A percentile compares a stretch with the other conserved stretches of the same genome.
Conservation (phyloP, 1,140 invertebrate genomes). For the Chelonus insularis region DNA sequence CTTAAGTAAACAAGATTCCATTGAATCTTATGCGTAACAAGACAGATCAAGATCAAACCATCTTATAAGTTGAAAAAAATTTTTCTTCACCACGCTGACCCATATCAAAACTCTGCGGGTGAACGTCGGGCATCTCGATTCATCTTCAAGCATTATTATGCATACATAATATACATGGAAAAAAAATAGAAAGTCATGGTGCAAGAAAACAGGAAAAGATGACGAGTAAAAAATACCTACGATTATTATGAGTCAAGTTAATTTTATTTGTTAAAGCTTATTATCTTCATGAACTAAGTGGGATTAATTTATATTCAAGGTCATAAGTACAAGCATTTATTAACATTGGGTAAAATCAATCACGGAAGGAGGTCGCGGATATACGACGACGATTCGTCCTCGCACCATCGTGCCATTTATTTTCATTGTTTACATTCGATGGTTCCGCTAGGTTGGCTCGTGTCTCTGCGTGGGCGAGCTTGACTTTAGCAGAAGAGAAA, state of each 20-base stretch:
- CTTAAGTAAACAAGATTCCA: not conserved
- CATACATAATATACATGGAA: not conserved
- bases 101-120: not conserved
- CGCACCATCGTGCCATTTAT: constrained; percentile 6
- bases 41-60: not conserved
- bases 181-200: too few species aligned
- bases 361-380: not conserved
- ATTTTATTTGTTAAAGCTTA: too few species aligned
- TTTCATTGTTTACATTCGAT: not conserved
- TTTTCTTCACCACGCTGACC: constrained; percentile 8
- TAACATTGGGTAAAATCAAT: not conserved
- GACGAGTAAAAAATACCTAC: too few species aligned
- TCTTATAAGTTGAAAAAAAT: not conserved
- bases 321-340: not conserved
- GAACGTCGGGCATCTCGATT: not conserved
- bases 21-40: not conserved
- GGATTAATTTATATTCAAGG: not conserved
- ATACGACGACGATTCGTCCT: constrained; percentile 5
- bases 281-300: not conserved
- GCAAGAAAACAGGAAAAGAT: too few species aligned
- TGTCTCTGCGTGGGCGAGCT: constrained; percentile 11
- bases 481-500: too few species aligned
- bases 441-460: constrained; percentile 5
- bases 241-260: too few species aligned
- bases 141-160: not conserved